phyloP scores from a whole-genome alignment of 2,113 vertebrate species.

The Mobula birostris region DNA sequence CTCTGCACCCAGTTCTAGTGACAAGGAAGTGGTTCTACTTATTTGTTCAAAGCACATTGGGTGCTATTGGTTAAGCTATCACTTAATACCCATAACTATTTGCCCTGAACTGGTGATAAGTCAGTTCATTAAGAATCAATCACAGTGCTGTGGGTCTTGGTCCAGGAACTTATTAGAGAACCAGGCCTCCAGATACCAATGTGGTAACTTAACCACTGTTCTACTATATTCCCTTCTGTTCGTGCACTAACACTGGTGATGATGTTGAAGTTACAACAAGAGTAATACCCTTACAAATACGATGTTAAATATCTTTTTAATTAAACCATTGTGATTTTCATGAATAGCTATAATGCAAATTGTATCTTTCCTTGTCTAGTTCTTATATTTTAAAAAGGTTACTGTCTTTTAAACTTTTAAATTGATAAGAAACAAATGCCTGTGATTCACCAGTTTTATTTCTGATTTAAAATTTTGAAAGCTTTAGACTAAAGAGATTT shows the following conservation, averaged over 20 bases:
- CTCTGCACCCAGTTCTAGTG: not conserved
- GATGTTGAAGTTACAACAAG: too few species aligned
- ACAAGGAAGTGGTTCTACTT: not conserved
- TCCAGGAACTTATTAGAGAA: too few species aligned
- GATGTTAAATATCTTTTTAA: not conserved
- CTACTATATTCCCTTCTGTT: too few species aligned
- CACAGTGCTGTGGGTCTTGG: too few species aligned
- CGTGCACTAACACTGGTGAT: not conserved
- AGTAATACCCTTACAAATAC: not conserved
- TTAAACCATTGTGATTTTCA: not conserved
- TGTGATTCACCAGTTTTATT: not conserved
- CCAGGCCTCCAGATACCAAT: too few species aligned
- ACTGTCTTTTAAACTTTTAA: not conserved
- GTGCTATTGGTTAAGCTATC: too few species aligned
- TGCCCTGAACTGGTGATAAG: too few species aligned
- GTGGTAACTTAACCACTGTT: too few species aligned
- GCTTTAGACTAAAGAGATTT: too few species aligned
- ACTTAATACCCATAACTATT: too few species aligned
- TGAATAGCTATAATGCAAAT: not conserved
- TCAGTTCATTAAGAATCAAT: too few species aligned
- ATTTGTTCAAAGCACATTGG: too few species aligned
- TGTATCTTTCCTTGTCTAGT: not conserved
- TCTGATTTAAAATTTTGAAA: not conserved
- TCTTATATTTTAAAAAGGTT: not conserved
- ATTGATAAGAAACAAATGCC: not conserved